phyloP scores from a whole-genome alignment of 2,797 vertebrate species.

The Sphenopsis melanotis region DNA sequence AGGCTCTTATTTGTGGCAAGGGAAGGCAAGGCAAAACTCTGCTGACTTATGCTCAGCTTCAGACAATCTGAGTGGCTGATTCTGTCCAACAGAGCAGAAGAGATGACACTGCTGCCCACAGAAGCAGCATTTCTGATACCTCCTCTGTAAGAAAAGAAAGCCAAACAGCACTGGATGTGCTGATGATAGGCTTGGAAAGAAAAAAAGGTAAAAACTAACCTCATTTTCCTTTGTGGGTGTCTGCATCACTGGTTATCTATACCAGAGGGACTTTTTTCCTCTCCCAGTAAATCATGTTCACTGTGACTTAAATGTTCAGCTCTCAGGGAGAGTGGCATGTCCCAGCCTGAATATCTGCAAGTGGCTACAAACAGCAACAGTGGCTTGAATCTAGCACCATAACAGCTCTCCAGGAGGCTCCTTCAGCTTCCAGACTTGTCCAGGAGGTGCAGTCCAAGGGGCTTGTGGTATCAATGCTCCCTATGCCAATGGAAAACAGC shows the following conservation, averaged over 20 bases:
- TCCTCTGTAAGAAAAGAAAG: background rate
- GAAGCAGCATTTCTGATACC: background rate
- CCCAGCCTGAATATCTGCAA: background rate
- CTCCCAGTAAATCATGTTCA: background rate
- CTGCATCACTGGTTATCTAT: background rate
- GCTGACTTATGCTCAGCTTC: background rate
- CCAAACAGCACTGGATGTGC: background rate
- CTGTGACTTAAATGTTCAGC: background rate
- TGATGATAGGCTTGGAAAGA: background rate
- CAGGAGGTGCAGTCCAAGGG: background rate
- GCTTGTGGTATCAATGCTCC: background rate
- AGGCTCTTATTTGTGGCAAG: background rate
- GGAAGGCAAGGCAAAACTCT: background rate
- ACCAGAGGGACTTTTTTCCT: background rate
- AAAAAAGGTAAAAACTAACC: background rate
- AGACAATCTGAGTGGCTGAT: background rate
- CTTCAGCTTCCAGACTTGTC: background rate
- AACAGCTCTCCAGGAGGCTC: background rate
- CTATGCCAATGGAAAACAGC: background rate
- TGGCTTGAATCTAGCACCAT: fast-evolving
- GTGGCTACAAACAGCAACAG: background rate
- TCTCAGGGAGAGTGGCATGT: background rate
- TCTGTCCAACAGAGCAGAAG: background rate
- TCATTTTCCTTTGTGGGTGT: background rate
- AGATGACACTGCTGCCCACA: background rate